Conservation (phyloP, 2,113 vertebrate species). For the Sphaerodactylus townsendi region DNA sequence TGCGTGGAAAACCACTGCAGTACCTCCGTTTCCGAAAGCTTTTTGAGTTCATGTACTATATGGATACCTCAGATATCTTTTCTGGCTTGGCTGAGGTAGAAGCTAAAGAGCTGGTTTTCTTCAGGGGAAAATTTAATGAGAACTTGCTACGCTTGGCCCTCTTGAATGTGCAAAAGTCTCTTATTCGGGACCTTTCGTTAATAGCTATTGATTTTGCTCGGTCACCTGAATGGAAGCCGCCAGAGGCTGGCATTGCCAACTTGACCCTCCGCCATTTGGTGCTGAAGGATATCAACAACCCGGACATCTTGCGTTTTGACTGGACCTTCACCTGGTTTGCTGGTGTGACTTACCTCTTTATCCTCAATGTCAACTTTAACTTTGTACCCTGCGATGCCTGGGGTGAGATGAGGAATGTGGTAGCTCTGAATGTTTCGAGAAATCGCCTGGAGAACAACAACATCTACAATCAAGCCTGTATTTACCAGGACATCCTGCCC, state of each 20-base stretch:
- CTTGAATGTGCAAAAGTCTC: slow-evolving; percentile 69
- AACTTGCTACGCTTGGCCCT: slow-evolving; percentile 78
- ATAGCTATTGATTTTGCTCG: slow-evolving; percentile 84
- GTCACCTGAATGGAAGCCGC: slow-evolving; percentile 67
- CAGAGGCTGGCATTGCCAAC: slow-evolving; percentile 56
- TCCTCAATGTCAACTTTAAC: slow-evolving; percentile 83
- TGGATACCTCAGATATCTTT: slow-evolving; percentile 71
- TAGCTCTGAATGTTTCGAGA: slow-evolving; percentile 70
- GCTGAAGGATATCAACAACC: slow-evolving; percentile 85
- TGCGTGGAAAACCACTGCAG: slow-evolving; percentile 70
- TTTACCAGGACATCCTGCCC: slow-evolving; percentile 64
- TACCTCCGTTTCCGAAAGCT: slow-evolving; percentile 81
- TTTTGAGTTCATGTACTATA: slow-evolving; percentile 85
- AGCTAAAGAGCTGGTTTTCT: slow-evolving; percentile 72
- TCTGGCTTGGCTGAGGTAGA: slow-evolving; percentile 62
- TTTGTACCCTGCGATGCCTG: slow-evolving; percentile 81
- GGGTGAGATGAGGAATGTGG: slow-evolving; percentile 71
- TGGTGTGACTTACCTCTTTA: slow-evolving; percentile 70
- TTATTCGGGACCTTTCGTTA: slow-evolving; percentile 68
- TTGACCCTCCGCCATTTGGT: slow-evolving; percentile 72
- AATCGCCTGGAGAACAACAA: slow-evolving; percentile 71
- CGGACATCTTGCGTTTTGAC: slow-evolving; percentile 83
- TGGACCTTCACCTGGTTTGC: slow-evolving; percentile 86
- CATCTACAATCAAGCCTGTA: slow-evolving; percentile 77
- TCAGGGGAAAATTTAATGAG: slow-evolving; percentile 85